phyloP scores from a whole-genome alignment of 1,140 invertebrate genomes.

The Calliopsis andreniformis region DNA sequence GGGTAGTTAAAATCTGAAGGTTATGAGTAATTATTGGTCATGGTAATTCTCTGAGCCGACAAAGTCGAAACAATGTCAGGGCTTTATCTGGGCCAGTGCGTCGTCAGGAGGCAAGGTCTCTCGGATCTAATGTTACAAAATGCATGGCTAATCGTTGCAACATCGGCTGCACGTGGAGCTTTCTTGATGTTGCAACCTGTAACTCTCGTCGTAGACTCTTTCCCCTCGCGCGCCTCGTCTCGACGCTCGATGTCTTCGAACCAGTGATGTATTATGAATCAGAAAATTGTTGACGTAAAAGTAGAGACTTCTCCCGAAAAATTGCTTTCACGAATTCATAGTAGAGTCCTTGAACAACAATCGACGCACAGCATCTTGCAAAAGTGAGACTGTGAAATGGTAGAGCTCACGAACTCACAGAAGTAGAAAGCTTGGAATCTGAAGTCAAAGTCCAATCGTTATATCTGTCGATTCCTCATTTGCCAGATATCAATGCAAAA shows the following conservation, averaged over 20 bases:
- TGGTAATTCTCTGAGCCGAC: not conserved
- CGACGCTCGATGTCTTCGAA: not conserved
- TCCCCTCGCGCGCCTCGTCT: not conserved
- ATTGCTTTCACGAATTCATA: not conserved
- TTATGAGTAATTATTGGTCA: not conserved
- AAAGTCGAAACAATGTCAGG: not conserved
- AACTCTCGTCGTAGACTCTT: slow-evolving; percentile 9
- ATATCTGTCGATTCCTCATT: no score
- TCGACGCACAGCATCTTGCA: no score
- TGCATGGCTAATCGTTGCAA: slow-evolving; percentile 56
- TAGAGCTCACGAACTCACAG: no score
- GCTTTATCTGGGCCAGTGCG: slow-evolving; percentile 39
- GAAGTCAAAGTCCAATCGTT: no score
- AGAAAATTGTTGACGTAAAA: not conserved
- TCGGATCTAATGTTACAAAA: slow-evolving; percentile 53
- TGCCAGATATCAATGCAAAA: no score
- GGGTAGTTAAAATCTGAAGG: not conserved
- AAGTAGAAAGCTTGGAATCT: no score
- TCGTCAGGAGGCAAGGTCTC: slow-evolving; percentile 13
- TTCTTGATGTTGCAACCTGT: slow-evolving; percentile 59
- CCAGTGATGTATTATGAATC: not conserved
- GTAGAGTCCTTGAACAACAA: no score
- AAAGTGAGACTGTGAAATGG: no score
- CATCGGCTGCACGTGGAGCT: slow-evolving; percentile 58
- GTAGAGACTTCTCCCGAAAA: not conserved